Percentiles rank a stretch among this genome's conserved stretches.
Conservation (phyloP, 2,888 invertebrate genomes). For the Timandra comae region DNA sequence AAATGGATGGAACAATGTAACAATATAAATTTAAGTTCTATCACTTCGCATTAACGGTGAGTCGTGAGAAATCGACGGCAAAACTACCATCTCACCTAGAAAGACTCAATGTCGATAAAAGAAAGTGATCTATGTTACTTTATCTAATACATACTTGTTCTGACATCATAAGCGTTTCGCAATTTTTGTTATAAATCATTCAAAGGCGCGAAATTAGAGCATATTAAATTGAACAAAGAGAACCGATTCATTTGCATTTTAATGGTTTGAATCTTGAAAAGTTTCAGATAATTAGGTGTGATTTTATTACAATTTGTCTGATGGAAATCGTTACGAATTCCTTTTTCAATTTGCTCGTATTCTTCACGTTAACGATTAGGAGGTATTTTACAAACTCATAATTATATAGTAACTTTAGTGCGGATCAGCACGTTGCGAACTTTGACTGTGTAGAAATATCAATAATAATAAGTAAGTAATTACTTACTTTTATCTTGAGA, state of each 20-base stretch:
- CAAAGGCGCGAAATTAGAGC: constrained; percentile 16
- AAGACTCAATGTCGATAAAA: constrained; percentile 44
- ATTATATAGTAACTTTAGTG: no score
- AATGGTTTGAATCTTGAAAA: no score
- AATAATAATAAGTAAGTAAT: no score
- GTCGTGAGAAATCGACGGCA: constrained; percentile 39
- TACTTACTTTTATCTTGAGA: no score
- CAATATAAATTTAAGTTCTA: constrained; percentile 18
- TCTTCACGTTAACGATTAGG: no score
- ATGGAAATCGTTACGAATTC: background rate
- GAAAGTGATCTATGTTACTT: constrained; percentile 58
- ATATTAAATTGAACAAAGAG: constrained; percentile 18
- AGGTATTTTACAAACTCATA: no score
- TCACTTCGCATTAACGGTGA: constrained; percentile 13
- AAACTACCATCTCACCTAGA: constrained; percentile 31
- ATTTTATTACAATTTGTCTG: background rate
- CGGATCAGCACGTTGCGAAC: no score
- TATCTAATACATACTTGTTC: constrained; percentile 38
- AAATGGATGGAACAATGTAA: constrained; percentile 17
- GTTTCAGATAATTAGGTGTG: background rate
- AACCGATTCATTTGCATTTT: constrained; percentile 6
- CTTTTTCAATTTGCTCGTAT: no score
- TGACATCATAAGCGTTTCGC: constrained; percentile 34
- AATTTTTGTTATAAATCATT: constrained; percentile 30
- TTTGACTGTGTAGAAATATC: no score